Evolutionary conservation across 2,113 vertebrate species (phyloP).

Genomic region (Orthochromis indermauri): DNA sequence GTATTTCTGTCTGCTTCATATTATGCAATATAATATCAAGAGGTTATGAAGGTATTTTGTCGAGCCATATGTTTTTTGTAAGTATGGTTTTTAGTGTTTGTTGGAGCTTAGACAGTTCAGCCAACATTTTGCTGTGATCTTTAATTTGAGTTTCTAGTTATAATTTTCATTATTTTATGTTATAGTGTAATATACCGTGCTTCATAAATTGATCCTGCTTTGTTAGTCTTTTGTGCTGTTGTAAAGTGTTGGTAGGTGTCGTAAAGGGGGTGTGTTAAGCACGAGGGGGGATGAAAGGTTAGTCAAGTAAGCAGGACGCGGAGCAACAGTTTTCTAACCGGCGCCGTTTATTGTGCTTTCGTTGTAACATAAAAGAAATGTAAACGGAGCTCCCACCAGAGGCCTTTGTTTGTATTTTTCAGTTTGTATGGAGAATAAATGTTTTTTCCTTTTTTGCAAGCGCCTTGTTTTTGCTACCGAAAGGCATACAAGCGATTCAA

Average conservation of each 20-base stretch:
- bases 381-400: background rate
- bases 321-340: background rate
- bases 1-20: background rate
- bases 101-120: background rate
- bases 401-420: background rate
- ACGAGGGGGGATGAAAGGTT: background rate
- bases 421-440: background rate
- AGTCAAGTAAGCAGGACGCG: background rate
- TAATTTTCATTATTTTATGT: no score
- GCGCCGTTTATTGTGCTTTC: background rate
- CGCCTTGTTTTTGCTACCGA: background rate
- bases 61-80: background rate
- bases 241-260: rapidly evolving
- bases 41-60: rapidly evolving
- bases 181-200: no score
- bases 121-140: background rate
- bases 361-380: background rate
- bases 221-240: background rate
- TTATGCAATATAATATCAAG: background rate
- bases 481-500: background rate
- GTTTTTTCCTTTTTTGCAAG: background rate
- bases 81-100: rapidly evolving
- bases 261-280: background rate
- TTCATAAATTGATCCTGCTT: background rate
- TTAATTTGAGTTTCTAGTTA: background rate